phyloP scores from a whole-genome alignment of 2,888 invertebrate species.

The Spodoptera picta region DNA sequence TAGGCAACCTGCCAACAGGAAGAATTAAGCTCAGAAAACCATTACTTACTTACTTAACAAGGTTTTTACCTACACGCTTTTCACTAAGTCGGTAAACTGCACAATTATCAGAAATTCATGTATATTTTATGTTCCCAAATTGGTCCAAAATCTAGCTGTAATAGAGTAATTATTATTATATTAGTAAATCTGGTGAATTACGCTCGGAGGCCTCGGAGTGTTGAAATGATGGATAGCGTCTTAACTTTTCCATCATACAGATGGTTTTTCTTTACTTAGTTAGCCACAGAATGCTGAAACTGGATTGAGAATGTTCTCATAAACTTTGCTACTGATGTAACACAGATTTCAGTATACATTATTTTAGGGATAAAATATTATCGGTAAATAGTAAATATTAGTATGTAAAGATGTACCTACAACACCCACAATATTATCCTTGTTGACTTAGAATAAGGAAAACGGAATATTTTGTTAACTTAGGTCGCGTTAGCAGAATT shows the following conservation, averaged over 20 bases:
- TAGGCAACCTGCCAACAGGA: constrained; percentile 36
- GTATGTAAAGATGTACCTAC: too few species aligned
- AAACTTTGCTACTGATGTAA: constrained; percentile 11
- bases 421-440: too few species aligned
- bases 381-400: too few species aligned
- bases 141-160: too few species aligned
- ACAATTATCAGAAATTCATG: background rate
- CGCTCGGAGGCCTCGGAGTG: constrained; percentile 1
- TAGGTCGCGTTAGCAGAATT: too few species aligned
- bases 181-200: background rate
- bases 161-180: background rate
- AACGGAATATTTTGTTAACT: too few species aligned
- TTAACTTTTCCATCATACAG: constrained; percentile 21
- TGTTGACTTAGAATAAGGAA: too few species aligned
- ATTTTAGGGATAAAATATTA: background rate
- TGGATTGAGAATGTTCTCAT: constrained; percentile 28
- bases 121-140: background rate
- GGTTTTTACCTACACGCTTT: background rate
- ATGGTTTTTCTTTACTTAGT: constrained; percentile 28
- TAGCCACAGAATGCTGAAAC: constrained; percentile 13
- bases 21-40: constrained; percentile 16
- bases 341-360: constrained; percentile 8
- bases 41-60: constrained; percentile 1
- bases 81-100: too few species aligned
- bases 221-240: constrained; percentile 27